Base-by-base conservation (phyloP, 2,888 invertebrate species). In the Ctenicera cuprea region DNA sequence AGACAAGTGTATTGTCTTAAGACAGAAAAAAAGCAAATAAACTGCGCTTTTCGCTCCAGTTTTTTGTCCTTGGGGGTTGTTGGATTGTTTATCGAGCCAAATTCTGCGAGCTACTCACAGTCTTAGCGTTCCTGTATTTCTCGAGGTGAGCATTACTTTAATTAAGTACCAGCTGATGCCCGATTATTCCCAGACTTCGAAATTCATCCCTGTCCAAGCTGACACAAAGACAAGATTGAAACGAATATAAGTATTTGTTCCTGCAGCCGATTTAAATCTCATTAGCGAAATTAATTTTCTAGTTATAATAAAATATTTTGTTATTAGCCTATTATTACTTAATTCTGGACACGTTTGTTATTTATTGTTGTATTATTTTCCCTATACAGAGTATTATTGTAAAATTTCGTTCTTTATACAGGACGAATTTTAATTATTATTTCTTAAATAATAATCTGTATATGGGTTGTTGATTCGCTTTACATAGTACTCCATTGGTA, bases 161-260 rank as follows among this genome's bases (percentile, higher is more conserved):
- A 85, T 85, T 85, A 85, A 84, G 84, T 83, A 82, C 82, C 85
- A 84, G 83, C 83, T 84, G 84, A 85, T 83, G 83, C 83, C 68
- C 80, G 84, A 84, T 84, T 84, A 84, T 84, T 82, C 82, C 81
- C 80, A 81, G 83, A 82, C 82, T 83, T 80, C 79, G 80, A 78
- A 76, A 71, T 76, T 70, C 73, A 75, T 78, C 73, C 77, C 80
- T 80, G 80, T 81, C 81, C 80, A 78, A 80, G 79, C 80, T 79
- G 82, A 81, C 81, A 81, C 80, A 80, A 79, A 80, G 82, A 82
- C 82, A 80, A 81, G 82, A 81, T 82, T 81, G 80, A 81, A 80
- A 81, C 80, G 82, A 83, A 83, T 82, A 80, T 82, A 82, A 83
- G 80, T 80, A 80, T 77, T 80, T 74, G 76, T 75, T 74, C 59